phyloP scores from a whole-genome alignment of 92 coral and sea anemone species.

The Umimayanthus kanabou region DNA sequence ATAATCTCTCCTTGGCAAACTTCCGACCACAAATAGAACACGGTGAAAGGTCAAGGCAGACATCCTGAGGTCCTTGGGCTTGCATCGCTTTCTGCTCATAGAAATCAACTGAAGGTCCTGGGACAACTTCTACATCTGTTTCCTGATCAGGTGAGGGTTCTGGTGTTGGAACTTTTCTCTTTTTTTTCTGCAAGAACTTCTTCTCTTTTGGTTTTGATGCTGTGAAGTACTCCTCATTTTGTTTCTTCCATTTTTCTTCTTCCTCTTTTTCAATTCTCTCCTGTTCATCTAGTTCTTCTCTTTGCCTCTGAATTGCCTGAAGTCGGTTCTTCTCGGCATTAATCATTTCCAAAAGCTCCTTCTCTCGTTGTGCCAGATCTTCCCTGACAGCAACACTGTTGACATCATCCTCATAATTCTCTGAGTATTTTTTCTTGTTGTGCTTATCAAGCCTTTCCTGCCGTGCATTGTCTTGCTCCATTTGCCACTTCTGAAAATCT shows the following conservation, averaged over 20 bases:
- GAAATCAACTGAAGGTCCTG: constrained; percentile 47
- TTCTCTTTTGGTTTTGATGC: constrained; percentile 3
- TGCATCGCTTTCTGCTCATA: constrained; percentile 60
- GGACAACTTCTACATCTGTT: constrained; percentile 30
- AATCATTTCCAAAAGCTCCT: constrained; percentile 75
- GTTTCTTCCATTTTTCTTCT: constrained; percentile 47
- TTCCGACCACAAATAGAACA: constrained; percentile 94
- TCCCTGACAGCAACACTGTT: constrained; percentile 26
- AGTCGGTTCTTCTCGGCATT: constrained; percentile 72
- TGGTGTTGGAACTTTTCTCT: constrained; percentile 32
- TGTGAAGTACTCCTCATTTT: constrained; percentile 3
- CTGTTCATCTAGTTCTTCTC: constrained; percentile 74
- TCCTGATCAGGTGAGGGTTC: constrained; percentile 18
- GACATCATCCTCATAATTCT: constrained; percentile 14
- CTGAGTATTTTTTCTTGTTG: constrained; percentile 8
- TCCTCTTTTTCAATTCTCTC: constrained; percentile 66
- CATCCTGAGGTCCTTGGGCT: constrained; percentile 45
- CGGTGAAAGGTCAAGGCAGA: constrained; percentile 55
- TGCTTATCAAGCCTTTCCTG: constrained; percentile 62
- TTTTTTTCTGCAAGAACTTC: constrained; percentile 24
- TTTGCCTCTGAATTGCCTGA: constrained; percentile 64
- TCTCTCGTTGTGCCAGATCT: constrained; percentile 59
- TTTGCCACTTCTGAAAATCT: constrained; percentile 87
- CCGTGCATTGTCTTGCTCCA: constrained; percentile 67
- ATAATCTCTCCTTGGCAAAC: constrained; percentile 83